These are phyloP conservation scores for Ctenicera cuprea DNA, from an alignment of 2,888 invertebrate genomes.

Conservation along the genomic window DNA sequence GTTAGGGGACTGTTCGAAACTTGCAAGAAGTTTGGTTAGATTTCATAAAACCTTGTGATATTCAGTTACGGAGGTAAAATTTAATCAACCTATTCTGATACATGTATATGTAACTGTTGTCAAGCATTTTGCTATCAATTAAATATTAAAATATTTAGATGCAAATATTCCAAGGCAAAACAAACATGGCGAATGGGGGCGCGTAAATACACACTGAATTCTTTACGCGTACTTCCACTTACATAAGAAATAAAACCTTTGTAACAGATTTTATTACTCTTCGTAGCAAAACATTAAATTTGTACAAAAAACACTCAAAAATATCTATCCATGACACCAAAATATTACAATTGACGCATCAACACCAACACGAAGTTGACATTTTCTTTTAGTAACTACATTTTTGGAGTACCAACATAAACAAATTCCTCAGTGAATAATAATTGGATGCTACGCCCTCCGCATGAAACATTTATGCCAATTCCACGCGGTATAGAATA, in stretches of 20 bases:
- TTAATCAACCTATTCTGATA: neutral
- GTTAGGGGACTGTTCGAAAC: too few species aligned
- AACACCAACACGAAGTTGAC: slow-evolving; percentile 5
- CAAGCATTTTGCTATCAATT: neutral
- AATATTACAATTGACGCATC: slow-evolving; percentile 16
- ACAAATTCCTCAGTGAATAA: neutral
- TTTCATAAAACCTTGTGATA: neutral
- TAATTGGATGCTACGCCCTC: too few species aligned
- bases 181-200: slow-evolving; percentile 22
- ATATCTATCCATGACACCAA: neutral
- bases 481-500: too few species aligned
- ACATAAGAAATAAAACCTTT: neutral
- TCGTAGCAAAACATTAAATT: too few species aligned
- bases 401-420: neutral
- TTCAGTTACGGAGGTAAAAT: neutral
- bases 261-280: neutral
- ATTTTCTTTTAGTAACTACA: neutral
- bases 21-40: slow-evolving; percentile 1
- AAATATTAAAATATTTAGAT: neutral
- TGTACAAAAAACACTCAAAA: too few species aligned
- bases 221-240: neutral
- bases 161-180: slow-evolving; percentile 1
- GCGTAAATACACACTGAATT: neutral
- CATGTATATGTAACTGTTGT: neutral
- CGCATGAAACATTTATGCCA: too few species aligned